These are phyloP conservation scores for Luffia ferchaultella DNA, from an alignment of 2,888 invertebrate genomes.

Conservation along the genomic window DNA sequence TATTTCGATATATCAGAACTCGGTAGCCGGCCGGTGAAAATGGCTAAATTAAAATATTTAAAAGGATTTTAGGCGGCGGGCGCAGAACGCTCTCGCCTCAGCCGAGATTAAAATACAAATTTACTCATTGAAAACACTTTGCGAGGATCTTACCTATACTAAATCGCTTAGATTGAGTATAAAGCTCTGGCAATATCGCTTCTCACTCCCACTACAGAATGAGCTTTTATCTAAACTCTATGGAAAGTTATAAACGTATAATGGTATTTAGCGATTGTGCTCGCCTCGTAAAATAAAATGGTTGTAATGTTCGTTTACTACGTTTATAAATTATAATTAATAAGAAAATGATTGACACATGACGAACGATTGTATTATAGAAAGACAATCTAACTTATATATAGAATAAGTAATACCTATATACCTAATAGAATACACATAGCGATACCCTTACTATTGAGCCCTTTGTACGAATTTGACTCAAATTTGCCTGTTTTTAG, in stretches of 20 bases:
- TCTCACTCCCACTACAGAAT: background rate
- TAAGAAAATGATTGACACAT: too few relatives aligned
- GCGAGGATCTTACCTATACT: slow-evolving; percentile 4
- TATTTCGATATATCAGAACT: background rate
- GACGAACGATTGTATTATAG: too few relatives aligned
- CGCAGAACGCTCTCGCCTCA: background rate
- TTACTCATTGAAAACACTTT: slow-evolving; percentile 8
- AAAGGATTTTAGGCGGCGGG: slow-evolving; percentile 1
- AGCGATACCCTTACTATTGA: too few relatives aligned
- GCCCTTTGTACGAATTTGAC: too few relatives aligned
- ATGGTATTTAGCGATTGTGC: background rate
- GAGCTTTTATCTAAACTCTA: background rate
- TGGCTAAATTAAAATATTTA: slow-evolving; percentile 3
- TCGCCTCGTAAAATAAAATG: too few relatives aligned
- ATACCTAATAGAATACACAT: too few relatives aligned
- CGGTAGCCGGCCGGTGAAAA: background rate
- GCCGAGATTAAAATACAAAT: slow-evolving; percentile 4
- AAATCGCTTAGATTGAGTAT: slow-evolving; percentile 3
- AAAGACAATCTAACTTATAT: too few relatives aligned
- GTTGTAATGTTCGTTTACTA: too few relatives aligned
- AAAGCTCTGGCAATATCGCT: background rate
- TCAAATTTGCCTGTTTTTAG: too few relatives aligned
- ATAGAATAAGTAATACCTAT: too few relatives aligned
- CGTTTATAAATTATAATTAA: too few relatives aligned
- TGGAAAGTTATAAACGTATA: background rate